Base-by-base conservation (phyloP, 2,113 vertebrate species). In the Spizaetus ornatus region DNA sequence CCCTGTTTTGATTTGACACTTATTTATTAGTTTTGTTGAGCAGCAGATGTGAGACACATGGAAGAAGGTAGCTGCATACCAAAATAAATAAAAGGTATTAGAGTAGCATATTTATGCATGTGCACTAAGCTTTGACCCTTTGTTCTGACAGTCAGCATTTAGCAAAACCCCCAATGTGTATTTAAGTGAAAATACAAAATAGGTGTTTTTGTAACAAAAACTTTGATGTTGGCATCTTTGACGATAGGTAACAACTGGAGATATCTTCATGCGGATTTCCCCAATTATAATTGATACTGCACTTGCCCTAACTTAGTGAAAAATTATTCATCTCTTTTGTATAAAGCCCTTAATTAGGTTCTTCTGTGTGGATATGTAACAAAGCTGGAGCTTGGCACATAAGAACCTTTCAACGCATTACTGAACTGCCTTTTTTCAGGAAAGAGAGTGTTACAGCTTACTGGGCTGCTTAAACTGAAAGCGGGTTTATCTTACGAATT, bases 141-240 rank as follows among this genome's bases (percentile, higher is more conserved):
- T 95, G 61, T 96, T 96, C 82, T 93, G 91, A 91, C 91, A 95
- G 66, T 73, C 93, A 97, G 83, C 71, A 93, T 86, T 94, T 92
- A 89, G 36, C 25, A 72, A 96, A 94, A 65, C 3, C 36, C 16
- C 43, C 17, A 66, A 45, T 10, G 48, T 48, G 2, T 70, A 90
- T 70, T 96, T 82, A 83, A 93, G 20, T 38, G 78, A 45, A 96
- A 96, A 96, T 52, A 95, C 52, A 81, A 74, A 92, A 73, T 70
- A 84, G 9, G 10, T 52, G 31, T 1, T 11, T 93, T 94, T 76
- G 21, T 79, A 88, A 91, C 34, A 94, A 82, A 95, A 83, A 36
- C 88, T 90, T 83, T 93, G 70, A 82, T 86, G 67, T 82, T 96
- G 87, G 42, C 45, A 86, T 94, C 40, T 94, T 40, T 97, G 58